A percentile compares a stretch with the other conserved stretches of the same genome.
Evolutionary conservation across 2,113 vertebrate genomes (phyloP).

Genomic region (Rousettus leschenaultii): DNA sequence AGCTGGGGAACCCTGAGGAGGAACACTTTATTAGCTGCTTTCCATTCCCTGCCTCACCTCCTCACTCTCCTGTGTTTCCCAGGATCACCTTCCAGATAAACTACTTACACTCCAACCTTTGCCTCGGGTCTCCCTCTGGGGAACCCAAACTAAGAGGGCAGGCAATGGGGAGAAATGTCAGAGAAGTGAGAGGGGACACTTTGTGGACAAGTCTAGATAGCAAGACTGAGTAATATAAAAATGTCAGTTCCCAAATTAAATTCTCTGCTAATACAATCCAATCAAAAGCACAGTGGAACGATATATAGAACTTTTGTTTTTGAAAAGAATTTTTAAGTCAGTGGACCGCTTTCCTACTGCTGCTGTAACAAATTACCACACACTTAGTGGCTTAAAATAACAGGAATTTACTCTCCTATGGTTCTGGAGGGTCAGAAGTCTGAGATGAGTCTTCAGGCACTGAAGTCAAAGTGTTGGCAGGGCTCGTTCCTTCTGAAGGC

Average conservation of each 20-base stretch:
- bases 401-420: background rate
- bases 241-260: background rate
- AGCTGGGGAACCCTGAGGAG: background rate
- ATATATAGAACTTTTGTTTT: background rate
- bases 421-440: background rate
- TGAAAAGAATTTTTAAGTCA: background rate
- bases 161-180: background rate
- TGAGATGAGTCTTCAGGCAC: background rate
- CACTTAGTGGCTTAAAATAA: background rate
- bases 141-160: background rate
- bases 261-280: background rate
- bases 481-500: background rate
- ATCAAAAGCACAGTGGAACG: background rate
- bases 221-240: background rate
- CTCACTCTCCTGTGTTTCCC: background rate
- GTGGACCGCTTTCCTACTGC: background rate
- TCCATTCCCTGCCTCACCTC: background rate
- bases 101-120: background rate
- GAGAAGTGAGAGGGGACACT: background rate
- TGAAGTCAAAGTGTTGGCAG: background rate
- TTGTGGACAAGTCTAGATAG: background rate
- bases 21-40: background rate
- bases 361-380: background rate
- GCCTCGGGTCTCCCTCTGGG: background rate
- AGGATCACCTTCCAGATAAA: background rate